Evolutionary conservation across 1,140 invertebrate species (phyloP), one percentile per base, ranked within the genome.

Genomic region (Hyposmocoma kahamanoa): DNA sequence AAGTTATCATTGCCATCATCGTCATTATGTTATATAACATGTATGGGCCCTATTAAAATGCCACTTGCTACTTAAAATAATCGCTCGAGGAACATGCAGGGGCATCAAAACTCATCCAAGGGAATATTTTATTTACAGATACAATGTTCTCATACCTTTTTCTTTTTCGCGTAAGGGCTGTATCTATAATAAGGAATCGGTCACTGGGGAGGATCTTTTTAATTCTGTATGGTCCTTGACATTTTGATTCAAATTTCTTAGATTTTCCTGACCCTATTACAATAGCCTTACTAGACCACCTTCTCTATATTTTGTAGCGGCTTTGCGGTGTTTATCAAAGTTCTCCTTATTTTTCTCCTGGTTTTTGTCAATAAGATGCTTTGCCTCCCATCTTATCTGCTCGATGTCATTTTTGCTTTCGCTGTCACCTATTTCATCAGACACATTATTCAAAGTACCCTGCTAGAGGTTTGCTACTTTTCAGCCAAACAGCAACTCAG

Each of bases 201-300:
- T 58, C 56, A 32, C 53, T 47, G 11, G 59, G 52, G 15, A 58
- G 32, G 18, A 62, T 19, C 38, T 42, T 43, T 38, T 58, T 62
- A 36, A 62, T 62, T 20, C 51, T 50, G 36, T 52, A 63, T 20
- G 53, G 56, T 2, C 51, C 59, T 32, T 62, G 39, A 44, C 47
- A 62, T 41, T 59, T 62, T 1, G 56, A 19, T 17, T 62, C 53
- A 21, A 62, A 34, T 34, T 53, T 62, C 30, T 62, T 62, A 5
- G 52, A 59, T 21, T 59, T 49, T 39, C 50, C 50, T 10, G 52
- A 19, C 11, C 18, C 46, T 13, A 28, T 32, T 19, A 45, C 46
- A 24, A 60, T 36, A 20, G 53, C 38, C 17, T 39, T 56, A 64
- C 57, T 36, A 64, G 39, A 36, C 57, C 57, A 20, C 61, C 57